phyloP scores from a whole-genome alignment of 2,888 invertebrate genomes.

The Eutolmus rufibarbis region DNA sequence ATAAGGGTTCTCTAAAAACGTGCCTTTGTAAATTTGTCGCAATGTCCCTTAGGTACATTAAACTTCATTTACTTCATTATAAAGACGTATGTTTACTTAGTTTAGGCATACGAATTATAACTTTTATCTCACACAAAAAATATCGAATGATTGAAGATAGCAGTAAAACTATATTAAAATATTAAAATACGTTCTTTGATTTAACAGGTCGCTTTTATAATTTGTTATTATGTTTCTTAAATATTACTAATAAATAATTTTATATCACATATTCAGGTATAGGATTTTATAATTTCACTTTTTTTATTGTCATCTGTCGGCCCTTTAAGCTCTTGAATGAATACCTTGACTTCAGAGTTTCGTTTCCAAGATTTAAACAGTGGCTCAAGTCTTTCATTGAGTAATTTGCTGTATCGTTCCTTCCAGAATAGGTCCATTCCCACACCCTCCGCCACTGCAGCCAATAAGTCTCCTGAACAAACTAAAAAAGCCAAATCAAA shows the following conservation, averaged over 20 bases:
- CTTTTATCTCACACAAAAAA: not conserved
- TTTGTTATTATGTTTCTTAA: too few species aligned
- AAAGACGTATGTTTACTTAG: not conserved
- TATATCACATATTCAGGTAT: not conserved
- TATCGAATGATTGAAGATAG: too few species aligned
- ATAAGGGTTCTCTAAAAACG: not conserved
- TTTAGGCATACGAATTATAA: not conserved
- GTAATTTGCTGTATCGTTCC: not conserved
- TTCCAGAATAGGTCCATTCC: slow-evolving; percentile 20
- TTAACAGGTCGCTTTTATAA: too few species aligned
- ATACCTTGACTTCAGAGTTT: not conserved
- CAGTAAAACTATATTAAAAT: too few species aligned
- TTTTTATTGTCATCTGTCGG: not conserved
- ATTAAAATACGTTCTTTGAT: too few species aligned
- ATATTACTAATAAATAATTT: too few species aligned
- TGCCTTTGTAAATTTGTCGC: not conserved
- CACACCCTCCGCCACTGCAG: not conserved
- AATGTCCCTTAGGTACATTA: not conserved
- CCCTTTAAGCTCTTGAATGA: not conserved
- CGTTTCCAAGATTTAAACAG: not conserved
- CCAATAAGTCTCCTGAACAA: not conserved
- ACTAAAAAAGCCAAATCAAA: not conserved
- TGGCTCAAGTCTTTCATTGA: slow-evolving; percentile 22
- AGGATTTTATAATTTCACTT: not conserved
- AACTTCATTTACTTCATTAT: not conserved